phyloP scores from a whole-genome alignment of 2,888 invertebrate species.

The Lithophane leautieri region DNA sequence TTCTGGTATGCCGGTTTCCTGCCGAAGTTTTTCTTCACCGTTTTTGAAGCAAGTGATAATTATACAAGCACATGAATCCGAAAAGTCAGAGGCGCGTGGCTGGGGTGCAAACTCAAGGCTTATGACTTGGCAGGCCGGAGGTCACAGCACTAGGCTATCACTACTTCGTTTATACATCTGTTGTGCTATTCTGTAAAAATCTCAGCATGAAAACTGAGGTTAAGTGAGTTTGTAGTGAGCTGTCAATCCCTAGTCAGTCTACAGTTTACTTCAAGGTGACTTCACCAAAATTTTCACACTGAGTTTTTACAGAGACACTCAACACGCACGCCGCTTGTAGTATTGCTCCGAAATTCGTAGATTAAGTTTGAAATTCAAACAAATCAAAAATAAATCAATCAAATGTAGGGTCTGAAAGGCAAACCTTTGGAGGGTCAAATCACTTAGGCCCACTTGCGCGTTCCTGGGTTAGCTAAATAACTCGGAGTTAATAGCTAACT shows the following conservation, averaged over 20 bases:
- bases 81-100: no score
- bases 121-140: no score
- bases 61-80: no score
- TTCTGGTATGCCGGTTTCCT: no score
- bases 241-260: not conserved
- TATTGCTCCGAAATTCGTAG: not conserved
- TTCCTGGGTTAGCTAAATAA: no score
- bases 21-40: no score
- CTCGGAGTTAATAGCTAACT: no score
- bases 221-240: not conserved
- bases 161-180: no score
- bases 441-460: not conserved
- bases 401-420: constrained; percentile 12
- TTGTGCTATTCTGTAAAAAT: no score
- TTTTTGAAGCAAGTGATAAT: no score
- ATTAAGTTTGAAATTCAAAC: constrained; percentile 7
- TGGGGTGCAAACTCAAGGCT: no score
- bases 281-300: not conserved
- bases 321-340: not conserved
- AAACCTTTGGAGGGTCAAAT: constrained; percentile 9
- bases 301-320: not conserved
- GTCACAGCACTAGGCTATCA: no score
- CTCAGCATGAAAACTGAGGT: not conserved
- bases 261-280: not conserved
- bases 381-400: constrained; percentile 21